Conservation (phyloP, 2,888 invertebrate species). For the Incurvaria masculella region DNA sequence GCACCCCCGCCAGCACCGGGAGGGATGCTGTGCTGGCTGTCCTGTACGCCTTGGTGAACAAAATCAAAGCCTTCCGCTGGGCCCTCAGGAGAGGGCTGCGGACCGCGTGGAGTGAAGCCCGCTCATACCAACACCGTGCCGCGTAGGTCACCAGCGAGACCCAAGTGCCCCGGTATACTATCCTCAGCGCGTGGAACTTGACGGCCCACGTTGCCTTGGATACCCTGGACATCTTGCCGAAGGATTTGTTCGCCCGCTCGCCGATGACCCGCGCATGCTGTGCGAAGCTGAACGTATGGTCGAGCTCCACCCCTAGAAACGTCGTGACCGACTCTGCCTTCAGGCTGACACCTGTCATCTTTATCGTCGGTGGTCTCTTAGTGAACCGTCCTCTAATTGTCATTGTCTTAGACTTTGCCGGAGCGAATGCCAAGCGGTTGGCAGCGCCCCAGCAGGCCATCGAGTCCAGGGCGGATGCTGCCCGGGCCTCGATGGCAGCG, state of each 20-base stretch:
- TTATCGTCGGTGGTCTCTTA: not conserved
- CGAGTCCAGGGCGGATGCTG: not conserved
- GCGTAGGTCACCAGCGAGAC: not conserved
- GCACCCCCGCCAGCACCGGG: conserved; percentile 8
- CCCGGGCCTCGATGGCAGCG: not conserved
- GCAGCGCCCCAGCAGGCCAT: not conserved
- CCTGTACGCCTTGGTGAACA: conserved; percentile 6
- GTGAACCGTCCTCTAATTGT: not conserved
- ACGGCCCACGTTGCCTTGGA: not conserved
- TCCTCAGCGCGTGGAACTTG: not conserved
- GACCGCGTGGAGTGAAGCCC: not conserved
- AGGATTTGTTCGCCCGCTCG: not conserved
- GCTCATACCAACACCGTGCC: not conserved
- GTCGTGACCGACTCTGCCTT: too few relatives aligned
- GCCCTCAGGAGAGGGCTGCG: not conserved
- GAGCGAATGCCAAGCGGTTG: not conserved
- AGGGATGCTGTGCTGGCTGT: conserved; percentile 4
- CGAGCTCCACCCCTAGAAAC: not conserved
- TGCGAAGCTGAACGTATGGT: not conserved
- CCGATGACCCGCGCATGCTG: not conserved
- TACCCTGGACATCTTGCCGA: not conserved
- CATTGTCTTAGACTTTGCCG: not conserved
- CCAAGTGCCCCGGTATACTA: not conserved
- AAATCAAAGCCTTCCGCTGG: conserved; percentile 3
- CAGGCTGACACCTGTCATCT: not conserved